Evolutionary conservation across 2,888 invertebrate species (phyloP).

Genomic region (Xylocampa areola): DNA sequence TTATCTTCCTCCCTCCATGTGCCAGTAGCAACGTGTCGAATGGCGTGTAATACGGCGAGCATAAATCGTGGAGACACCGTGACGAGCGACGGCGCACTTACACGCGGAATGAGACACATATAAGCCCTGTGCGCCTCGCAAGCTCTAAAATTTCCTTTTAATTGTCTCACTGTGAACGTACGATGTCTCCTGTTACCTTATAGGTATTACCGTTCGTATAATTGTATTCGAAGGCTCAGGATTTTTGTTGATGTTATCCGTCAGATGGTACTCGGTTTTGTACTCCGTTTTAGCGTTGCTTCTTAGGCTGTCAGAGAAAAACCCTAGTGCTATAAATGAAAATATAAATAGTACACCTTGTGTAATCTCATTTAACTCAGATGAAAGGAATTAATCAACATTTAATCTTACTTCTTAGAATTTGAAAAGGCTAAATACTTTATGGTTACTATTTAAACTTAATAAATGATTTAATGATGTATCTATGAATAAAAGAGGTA

Average conservation of each 20-base stretch:
- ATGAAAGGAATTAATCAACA: no score
- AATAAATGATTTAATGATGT: no score
- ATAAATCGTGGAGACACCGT: constrained; percentile 86
- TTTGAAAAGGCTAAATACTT: no score
- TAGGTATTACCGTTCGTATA: constrained; percentile 34
- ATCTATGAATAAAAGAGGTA: no score
- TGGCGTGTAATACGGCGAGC: constrained; percentile 86
- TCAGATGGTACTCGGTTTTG: not conserved
- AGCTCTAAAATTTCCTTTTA: constrained; percentile 81
- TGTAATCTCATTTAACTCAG: no score
- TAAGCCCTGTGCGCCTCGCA: constrained; percentile 67
- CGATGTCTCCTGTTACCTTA: constrained; percentile 58
- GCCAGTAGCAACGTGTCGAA: constrained; percentile 84
- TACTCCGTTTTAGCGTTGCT: no score
- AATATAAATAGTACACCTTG: no score
- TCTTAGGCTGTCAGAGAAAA: no score
- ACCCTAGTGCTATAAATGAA: no score
- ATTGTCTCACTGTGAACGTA: constrained; percentile 76
- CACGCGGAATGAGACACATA: constrained; percentile 83
- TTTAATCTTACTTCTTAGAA: no score
- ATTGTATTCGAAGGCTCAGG: constrained; percentile 30
- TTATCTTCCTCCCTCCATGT: constrained; percentile 64
- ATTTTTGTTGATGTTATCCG: constrained; percentile 4
- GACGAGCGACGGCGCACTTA: constrained; percentile 84
- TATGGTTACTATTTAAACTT: no score